Evolutionary conservation across 2,113 vertebrate species (phyloP).

Genomic region (Elgaria multicarinata): DNA sequence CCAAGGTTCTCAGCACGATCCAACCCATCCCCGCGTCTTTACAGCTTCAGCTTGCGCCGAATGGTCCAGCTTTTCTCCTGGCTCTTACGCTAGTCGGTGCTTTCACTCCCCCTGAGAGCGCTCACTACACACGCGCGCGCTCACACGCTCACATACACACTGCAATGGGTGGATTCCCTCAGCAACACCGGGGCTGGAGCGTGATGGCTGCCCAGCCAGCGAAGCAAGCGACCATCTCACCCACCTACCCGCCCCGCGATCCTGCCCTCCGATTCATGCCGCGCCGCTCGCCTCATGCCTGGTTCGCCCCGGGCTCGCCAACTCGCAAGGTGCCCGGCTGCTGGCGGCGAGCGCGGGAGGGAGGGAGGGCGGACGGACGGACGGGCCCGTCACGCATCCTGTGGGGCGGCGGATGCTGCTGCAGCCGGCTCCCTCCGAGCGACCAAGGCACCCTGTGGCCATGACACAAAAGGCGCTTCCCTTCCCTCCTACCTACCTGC

Average conservation of each 20-base stretch:
- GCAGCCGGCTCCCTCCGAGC: background rate
- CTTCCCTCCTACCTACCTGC: constrained; percentile 11
- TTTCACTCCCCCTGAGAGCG: background rate
- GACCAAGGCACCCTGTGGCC: background rate
- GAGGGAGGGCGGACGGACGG: too few relatives aligned
- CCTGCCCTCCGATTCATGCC: background rate
- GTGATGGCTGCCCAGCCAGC: background rate
- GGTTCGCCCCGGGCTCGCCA: background rate
- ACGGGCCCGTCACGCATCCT: too few relatives aligned
- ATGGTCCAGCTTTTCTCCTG: background rate
- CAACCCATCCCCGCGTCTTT: background rate
- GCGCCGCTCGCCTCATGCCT: background rate
- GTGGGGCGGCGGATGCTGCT: too few relatives aligned
- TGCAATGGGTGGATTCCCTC: constrained; percentile 12
- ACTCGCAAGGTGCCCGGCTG: background rate
- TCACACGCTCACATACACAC: background rate
- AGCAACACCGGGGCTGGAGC: background rate
- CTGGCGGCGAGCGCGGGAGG: background rate
- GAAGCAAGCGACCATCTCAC: too few relatives aligned
- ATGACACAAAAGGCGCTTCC: constrained; percentile 16
- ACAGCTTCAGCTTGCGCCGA: background rate
- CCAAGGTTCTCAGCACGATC: background rate
- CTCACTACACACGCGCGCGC: background rate
- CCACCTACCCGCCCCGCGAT: too few relatives aligned
- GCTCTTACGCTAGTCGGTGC: background rate